Percentiles rank a stretch among this genome's conserved stretches.
These are phyloP conservation scores for Phoenicopterus ruber DNA, from an alignment of 2,113 vertebrate species.

Conservation along the genomic window DNA sequence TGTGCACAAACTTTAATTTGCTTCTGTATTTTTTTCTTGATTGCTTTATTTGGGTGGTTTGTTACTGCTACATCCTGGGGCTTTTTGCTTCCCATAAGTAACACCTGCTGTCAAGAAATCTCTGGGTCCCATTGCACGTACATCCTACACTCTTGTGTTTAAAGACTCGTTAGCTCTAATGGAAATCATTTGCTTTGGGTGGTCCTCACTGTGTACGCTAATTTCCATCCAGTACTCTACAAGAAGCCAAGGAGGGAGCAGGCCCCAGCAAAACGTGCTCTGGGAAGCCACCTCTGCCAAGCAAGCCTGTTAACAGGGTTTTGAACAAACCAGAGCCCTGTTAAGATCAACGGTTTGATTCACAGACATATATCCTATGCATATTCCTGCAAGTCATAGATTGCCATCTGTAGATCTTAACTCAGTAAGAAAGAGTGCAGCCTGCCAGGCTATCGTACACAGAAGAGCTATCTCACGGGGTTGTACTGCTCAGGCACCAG, in stretches of 20 bases:
- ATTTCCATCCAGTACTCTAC: not conserved
- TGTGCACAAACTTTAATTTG: not conserved
- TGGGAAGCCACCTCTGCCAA: slow-evolving; percentile 3
- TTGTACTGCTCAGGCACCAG: not conserved
- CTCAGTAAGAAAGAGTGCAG: not conserved
- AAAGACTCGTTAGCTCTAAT: not conserved
- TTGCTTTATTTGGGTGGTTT: not conserved
- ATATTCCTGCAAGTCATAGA: not conserved
- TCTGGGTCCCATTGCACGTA: not conserved
- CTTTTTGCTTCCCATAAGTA: not conserved
- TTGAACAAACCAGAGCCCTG: not conserved
- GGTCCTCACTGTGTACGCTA: not conserved
- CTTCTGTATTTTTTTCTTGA: not conserved
- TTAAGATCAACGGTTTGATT: not conserved
- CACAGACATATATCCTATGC: not conserved
- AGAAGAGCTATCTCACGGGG: not conserved
- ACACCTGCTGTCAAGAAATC: not conserved
- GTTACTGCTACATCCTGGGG: not conserved
- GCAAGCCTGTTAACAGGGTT: not conserved
- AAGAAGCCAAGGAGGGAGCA: not conserved
- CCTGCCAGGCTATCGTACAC: not conserved
- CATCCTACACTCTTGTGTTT: not conserved
- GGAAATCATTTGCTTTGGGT: not conserved
- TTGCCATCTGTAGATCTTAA: not conserved
- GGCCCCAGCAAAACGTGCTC: not conserved